Evolutionary conservation across 2,888 invertebrate species (phyloP).

Genomic region (Pherbina coryleti): DNA sequence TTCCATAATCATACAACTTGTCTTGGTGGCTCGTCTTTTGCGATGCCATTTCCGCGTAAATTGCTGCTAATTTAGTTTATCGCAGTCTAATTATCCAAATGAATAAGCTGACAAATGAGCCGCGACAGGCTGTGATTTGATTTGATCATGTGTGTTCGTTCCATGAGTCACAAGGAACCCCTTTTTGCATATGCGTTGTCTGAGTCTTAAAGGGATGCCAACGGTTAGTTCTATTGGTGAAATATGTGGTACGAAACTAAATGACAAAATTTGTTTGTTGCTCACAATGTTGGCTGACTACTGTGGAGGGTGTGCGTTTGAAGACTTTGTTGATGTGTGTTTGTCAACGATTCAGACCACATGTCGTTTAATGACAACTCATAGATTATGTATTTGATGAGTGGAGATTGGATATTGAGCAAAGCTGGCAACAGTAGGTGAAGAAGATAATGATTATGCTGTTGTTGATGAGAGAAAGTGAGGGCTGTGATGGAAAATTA

Average conservation of each 20-base stretch:
- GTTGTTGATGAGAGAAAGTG: neutral
- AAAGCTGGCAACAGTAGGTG: neutral
- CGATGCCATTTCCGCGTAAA: conserved; percentile 57
- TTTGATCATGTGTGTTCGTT: conserved; percentile 15
- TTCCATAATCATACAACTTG: neutral
- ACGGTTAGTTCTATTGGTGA: neutral
- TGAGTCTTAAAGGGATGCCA: neutral
- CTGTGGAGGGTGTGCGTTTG: neutral
- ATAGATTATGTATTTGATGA: conserved; percentile 19
- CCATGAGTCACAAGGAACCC: neutral
- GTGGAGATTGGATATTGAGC: neutral
- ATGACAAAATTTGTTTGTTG: neutral
- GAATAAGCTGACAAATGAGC: conserved; percentile 69
- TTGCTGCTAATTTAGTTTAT: conserved; percentile 69
- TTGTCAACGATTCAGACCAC: conserved; percentile 18
- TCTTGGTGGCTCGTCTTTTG: neutral
- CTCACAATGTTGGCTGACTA: neutral
- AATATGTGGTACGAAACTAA: neutral
- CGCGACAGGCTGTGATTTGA: conserved; percentile 50
- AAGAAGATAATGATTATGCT: neutral
- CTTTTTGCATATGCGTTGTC: conserved; percentile 24
- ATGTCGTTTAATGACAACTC: conserved; percentile 14
- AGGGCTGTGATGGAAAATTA: neutral
- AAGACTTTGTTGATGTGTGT: conserved; percentile 5
- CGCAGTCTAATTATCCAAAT: conserved; percentile 69